Conservation (phyloP, 2,113 vertebrate genomes). For the Etheostoma spectabile region DNA sequence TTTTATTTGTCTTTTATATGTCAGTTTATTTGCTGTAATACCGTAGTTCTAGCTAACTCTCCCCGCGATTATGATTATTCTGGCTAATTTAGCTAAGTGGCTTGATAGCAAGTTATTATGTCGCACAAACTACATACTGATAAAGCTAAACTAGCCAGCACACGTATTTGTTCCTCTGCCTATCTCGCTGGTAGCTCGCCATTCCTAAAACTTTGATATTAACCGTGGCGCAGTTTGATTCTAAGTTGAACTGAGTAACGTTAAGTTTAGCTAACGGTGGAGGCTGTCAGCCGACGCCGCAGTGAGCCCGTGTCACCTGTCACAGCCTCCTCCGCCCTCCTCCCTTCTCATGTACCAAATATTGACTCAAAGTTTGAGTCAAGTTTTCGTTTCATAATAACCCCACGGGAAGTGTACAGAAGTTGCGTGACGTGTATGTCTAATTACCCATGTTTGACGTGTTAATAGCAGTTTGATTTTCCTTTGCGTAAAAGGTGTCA, state of each 20-base stretch:
- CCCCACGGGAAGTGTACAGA: background rate
- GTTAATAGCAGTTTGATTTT: background rate
- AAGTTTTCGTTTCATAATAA: background rate
- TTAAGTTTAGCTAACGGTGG: constrained; percentile 50
- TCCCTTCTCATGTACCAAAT: background rate
- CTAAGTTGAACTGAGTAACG: background rate
- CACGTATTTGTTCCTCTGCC: background rate
- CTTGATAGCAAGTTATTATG: constrained; percentile 47
- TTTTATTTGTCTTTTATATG: background rate
- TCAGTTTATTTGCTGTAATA: background rate
- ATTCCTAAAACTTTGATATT: background rate
- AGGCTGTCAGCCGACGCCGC: constrained; percentile 52
- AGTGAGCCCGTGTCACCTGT: constrained; percentile 66
- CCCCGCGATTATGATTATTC: background rate
- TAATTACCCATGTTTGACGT: background rate
- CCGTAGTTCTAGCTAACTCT: background rate
- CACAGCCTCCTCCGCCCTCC: constrained; percentile 27
- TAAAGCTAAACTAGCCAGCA: background rate
- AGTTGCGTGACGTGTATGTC: background rate
- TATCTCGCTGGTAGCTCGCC: background rate
- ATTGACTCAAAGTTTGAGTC: background rate
- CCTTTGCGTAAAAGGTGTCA: constrained; percentile 46
- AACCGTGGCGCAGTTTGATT: background rate
- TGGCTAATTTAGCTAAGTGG: constrained; percentile 73
- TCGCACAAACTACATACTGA: background rate